phyloP scores from a whole-genome alignment of 2,888 invertebrate genomes.

The Pantelozetes paolii region DNA sequence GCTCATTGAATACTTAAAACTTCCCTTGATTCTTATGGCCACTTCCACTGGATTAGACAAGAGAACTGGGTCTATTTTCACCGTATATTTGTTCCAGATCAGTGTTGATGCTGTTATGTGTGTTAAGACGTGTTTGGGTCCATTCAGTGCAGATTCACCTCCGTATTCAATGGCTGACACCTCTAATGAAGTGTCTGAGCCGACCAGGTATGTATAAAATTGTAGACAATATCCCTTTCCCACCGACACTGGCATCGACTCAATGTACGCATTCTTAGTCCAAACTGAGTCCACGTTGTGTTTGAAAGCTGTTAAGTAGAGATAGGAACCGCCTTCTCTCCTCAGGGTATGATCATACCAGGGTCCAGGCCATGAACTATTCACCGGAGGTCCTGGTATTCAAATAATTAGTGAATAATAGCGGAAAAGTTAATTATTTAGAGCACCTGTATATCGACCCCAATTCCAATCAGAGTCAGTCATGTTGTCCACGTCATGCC shows the following conservation, averaged over 20 bases:
- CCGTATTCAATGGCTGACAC: neutral
- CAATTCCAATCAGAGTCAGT: slow-evolving; percentile 15
- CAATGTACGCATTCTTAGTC: neutral
- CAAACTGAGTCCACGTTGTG: neutral
- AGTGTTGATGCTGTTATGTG: neutral
- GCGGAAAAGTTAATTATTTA: no score
- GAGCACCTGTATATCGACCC: slow-evolving; percentile 8
- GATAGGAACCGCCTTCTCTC: slow-evolving; percentile 5
- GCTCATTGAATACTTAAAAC: neutral
- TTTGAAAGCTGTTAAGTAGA: slow-evolving; percentile 25
- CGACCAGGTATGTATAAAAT: neutral
- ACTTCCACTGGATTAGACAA: neutral
- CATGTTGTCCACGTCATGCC: neutral
- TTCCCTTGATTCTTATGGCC: neutral
- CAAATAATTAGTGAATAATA: neutral
- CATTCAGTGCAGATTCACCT: neutral
- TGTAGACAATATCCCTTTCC: neutral
- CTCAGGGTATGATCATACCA: slow-evolving; percentile 27
- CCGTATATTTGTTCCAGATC: slow-evolving; percentile 7
- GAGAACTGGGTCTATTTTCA: neutral
- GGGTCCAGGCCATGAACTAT: slow-evolving; percentile 25
- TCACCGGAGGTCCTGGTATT: slow-evolving; percentile 1
- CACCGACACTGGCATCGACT: slow-evolving; percentile 1
- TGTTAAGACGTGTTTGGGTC: neutral
- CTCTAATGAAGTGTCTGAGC: neutral